Conservation (phyloP, 2,888 invertebrate genomes). For the Parasteatoda lunata region DNA sequence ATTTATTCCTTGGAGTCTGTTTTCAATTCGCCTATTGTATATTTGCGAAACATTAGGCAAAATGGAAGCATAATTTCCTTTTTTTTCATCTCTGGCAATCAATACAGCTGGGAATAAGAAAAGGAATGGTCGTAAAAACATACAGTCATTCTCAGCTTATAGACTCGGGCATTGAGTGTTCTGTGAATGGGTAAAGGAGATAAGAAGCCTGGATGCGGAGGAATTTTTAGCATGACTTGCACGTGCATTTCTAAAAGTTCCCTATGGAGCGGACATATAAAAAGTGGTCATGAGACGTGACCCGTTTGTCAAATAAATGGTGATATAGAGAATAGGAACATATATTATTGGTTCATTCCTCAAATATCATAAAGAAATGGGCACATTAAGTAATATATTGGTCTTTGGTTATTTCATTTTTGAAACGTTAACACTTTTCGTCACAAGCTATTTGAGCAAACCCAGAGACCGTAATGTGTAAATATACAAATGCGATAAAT, state of each 20-base stretch:
- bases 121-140: conserved; percentile 31
- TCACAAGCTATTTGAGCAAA: no score
- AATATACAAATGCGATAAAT: no score
- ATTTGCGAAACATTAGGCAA: conserved; percentile 22
- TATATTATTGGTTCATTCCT: conserved; percentile 10
- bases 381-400: no score
- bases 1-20: background rate
- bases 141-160: conserved; percentile 31
- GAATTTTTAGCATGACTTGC: conserved; percentile 27
- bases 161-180: conserved; percentile 36
- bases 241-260: conserved; percentile 40
- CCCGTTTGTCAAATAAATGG: conserved; percentile 9
- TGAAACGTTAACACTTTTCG: no score
- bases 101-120: conserved; percentile 11
- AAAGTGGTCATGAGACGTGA: conserved; percentile 40
- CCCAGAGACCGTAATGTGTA: no score
- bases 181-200: conserved; percentile 38
- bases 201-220: conserved; percentile 17
- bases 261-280: conserved; percentile 15
- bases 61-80: conserved; percentile 13
- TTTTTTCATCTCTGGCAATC: conserved; percentile 15
- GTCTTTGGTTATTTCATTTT: no score
- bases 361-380: background rate
- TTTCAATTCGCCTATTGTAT: conserved; percentile 16
- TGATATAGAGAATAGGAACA: conserved; percentile 11